Evolutionary conservation across 2,113 vertebrate genomes (phyloP), one percentile per base, ranked within the genome.

Genomic region (Brachirus orientalis): DNA sequence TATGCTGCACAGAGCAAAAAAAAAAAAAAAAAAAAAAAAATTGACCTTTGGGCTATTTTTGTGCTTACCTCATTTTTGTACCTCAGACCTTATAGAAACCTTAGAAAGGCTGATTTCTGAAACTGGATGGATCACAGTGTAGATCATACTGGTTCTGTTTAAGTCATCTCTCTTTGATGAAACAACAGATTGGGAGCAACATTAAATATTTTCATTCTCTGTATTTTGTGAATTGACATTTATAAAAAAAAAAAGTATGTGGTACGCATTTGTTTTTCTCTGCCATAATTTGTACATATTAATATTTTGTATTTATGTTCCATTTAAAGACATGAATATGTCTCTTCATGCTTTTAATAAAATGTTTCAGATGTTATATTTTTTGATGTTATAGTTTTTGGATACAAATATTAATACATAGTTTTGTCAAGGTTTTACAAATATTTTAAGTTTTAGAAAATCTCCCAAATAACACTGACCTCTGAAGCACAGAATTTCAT

Each of bases 281-380:
- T 88, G 86, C 90, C 90, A 84, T 84, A 78, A 86, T 84, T 85
- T 90, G 86, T 91, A 90, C 72, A 88, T 89, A 86, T 79, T 83
- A 83, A 85, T 86, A 84, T 90, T 93, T 92, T 93, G 83, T 94
- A 93, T 92, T 92, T 92, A 91, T 92, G 89, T 91, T 92, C 84
- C 77, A 63, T 89, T 77, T 64, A 72, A 82, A 83, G 86, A 82
- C 76, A 60, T 83, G 74, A 70, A 67, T 61, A 71, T 84, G 71
- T 88, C 63, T 73, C 79, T 72, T 70, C 71, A 76, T 88, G 89
- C 86, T 93, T 93, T 92, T 89, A 93, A 93, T 93, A 93, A 93
- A 93, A 91, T 63, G 67, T 86, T 87, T 69, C 68, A 70, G 72
- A 81, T 80, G 71, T 85, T 85, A 74, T 19, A 18, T 46, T 45